phyloP scores from a whole-genome alignment of 2,797 vertebrate species.

The Tenualosa ilisha region DNA sequence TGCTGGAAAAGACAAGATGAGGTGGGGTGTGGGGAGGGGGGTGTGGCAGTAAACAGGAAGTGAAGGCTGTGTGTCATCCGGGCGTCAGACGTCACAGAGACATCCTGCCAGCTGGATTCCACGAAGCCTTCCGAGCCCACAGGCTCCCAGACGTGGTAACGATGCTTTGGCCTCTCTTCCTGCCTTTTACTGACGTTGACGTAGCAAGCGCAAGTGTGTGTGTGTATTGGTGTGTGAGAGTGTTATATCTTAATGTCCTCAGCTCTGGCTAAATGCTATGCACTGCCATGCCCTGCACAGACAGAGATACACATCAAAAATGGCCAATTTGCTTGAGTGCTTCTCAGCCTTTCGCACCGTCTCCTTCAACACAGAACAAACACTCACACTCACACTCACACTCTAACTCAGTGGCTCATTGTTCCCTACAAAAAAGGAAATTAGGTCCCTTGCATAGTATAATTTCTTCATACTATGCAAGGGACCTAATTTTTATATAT shows the following conservation, averaged over 20 bases:
- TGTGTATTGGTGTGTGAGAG: background rate
- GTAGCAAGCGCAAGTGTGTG: background rate
- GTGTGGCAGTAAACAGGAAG: conserved; percentile 51
- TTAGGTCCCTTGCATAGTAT: background rate
- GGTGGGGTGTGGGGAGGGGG: background rate
- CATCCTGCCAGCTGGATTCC: conserved; percentile 26
- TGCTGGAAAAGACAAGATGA: background rate
- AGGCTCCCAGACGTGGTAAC: background rate
- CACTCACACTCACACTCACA: background rate
- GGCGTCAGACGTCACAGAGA: conserved; percentile 34
- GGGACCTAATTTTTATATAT: no score
- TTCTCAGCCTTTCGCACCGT: background rate
- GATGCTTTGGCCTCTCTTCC: background rate
- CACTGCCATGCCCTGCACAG: background rate
- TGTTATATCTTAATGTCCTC: background rate
- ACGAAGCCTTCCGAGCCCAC: background rate
- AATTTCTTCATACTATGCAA: no score
- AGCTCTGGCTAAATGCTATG: background rate
- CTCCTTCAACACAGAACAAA: background rate
- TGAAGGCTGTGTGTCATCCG: conserved; percentile 28
- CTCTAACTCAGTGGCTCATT: background rate
- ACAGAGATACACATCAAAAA: background rate
- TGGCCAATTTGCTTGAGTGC: background rate
- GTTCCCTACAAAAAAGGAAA: background rate
- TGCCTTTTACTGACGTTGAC: background rate